Percentiles rank a stretch among this genome's conserved stretches.
Conservation (phyloP, 2,113 vertebrate genomes). For the Pholis gunnellus region DNA sequence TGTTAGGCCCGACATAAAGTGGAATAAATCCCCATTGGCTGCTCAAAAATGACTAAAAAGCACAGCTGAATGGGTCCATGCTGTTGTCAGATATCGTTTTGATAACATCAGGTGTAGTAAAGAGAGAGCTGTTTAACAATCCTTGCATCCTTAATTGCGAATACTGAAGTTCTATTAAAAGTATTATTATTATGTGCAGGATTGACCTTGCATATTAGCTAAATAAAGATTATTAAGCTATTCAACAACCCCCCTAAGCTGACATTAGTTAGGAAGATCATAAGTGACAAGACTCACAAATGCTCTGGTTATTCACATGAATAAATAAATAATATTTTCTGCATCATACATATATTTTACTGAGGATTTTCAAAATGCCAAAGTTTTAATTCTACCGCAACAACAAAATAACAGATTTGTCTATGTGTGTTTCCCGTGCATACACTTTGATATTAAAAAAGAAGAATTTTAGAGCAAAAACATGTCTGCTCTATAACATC, state of each 20-base stretch:
- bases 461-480: not conserved
- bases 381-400: not conserved
- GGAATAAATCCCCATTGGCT: not conserved
- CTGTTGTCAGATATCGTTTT: not conserved
- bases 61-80: not conserved
- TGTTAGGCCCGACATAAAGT: not conserved
- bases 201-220: not conserved
- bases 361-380: constrained; percentile 1
- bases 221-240: not conserved
- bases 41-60: constrained; percentile 2
- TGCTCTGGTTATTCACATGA: not conserved
- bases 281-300: not conserved
- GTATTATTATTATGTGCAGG: not conserved
- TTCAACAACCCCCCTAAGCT: not conserved
- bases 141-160: not conserved
- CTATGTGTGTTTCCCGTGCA: not conserved
- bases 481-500: not conserved
- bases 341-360: no score
- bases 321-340: not conserved
- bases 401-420: not conserved
- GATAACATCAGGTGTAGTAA: not conserved
- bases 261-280: not conserved
- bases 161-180: not conserved
- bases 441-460: constrained; percentile 1
- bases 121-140: not conserved